Percentiles rank a stretch among this genome's conserved stretches.
Conservation (phyloP, 2,888 invertebrate species). For the Lycophotia porphyrea region DNA sequence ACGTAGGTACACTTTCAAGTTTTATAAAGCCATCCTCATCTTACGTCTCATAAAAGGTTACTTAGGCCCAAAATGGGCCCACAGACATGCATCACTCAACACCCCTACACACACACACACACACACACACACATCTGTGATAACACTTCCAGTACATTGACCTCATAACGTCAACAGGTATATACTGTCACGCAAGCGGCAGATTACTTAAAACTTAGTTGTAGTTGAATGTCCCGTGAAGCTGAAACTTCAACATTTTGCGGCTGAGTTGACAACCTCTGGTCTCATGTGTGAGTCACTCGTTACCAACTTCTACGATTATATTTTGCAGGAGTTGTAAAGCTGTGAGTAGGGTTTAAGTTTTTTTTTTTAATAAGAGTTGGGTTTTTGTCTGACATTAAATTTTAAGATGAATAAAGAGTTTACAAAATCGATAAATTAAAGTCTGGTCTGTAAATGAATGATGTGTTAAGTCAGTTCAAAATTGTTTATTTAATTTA, state of each 20-base stretch:
- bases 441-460: no score
- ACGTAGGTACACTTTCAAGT: neutral
- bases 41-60: constrained; percentile 11
- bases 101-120: neutral
- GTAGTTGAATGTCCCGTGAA: constrained; percentile 35
- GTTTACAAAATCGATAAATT: neutral
- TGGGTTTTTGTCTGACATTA: constrained; percentile 2
- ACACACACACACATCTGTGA: neutral
- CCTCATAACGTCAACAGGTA: constrained; percentile 54
- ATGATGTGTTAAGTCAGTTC: no score
- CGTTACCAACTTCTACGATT: constrained; percentile 46
- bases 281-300: constrained; percentile 51
- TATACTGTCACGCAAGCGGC: constrained; percentile 22
- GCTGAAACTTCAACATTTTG: constrained; percentile 59
- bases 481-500: no score
- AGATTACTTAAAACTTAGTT: constrained; percentile 61
- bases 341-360: neutral
- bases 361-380: constrained; percentile 14
- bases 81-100: neutral
- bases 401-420: neutral
- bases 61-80: constrained; percentile 15
- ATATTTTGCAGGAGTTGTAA: constrained; percentile 42
- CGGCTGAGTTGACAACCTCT: constrained; percentile 51
- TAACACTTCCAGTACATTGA: constrained; percentile 40
- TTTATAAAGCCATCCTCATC: constrained; percentile 22